Evolutionary conservation across 2,888 invertebrate species (phyloP).

Genomic region (Drosophila atroscutellata): DNA sequence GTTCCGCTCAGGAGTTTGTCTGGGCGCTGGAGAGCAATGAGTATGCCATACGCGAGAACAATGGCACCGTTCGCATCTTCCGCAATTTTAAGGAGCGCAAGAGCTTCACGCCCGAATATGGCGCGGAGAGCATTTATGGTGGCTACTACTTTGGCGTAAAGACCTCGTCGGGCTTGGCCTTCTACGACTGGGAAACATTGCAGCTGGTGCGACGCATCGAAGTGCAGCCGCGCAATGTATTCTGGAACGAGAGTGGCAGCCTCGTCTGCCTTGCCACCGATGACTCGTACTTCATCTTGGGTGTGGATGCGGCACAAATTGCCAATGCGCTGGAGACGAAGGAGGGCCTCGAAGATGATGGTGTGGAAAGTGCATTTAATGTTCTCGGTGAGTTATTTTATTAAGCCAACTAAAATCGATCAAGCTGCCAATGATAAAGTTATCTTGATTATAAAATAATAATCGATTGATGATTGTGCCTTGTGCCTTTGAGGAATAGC

Average conservation of each 20-base stretch:
- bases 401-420: neutral
- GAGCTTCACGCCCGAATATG: conserved; percentile 97
- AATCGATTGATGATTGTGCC: neutral
- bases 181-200: conserved; percentile 98
- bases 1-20: conserved; percentile 99
- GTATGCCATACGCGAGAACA: conserved; percentile 94
- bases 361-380: conserved; percentile 98
- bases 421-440: neutral
- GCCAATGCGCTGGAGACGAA: conserved; percentile 90
- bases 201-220: conserved; percentile 97
- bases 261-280: conserved; percentile 97
- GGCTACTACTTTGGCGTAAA: conserved; percentile 96
- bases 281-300: conserved; percentile 96
- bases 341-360: conserved; percentile 93
- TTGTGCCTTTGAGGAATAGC: neutral
- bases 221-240: conserved; percentile 96
- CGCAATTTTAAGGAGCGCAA: conserved; percentile 99
- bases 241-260: conserved; percentile 98
- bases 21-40: conserved; percentile 99
- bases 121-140: conserved; percentile 98
- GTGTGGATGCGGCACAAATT: conserved; percentile 94
- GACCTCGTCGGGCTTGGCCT: conserved; percentile 95
- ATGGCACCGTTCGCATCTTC: conserved; percentile 95
- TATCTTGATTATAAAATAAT: neutral
- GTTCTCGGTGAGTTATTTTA: conserved; percentile 86